These are phyloP conservation scores for Asobara japonica DNA, from an alignment of 1,140 invertebrate genomes.

Conservation along the genomic window DNA sequence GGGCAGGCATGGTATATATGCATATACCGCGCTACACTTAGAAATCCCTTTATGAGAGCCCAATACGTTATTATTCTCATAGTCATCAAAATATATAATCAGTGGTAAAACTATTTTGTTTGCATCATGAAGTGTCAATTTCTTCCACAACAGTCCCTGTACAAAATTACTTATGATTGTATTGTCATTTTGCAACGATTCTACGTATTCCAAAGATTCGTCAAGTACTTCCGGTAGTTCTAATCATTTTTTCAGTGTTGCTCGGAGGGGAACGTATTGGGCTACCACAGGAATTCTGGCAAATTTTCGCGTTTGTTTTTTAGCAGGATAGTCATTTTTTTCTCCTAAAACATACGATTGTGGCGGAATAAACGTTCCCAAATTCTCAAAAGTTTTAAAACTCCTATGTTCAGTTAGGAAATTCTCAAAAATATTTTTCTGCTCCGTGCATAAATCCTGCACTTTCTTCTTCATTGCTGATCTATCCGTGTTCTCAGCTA, in stretches of 20 bases:
- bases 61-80: constrained; percentile 25
- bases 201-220: constrained; percentile 34
- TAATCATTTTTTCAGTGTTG: constrained; percentile 38
- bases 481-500: neutral
- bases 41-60: constrained; percentile 43
- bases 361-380: constrained; percentile 31
- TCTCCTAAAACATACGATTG: constrained; percentile 32
- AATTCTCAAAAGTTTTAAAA: constrained; percentile 27
- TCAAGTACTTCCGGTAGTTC: constrained; percentile 34
- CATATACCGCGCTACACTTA: constrained; percentile 47
- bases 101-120: constrained; percentile 45
- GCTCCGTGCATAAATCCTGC: neutral
- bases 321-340: constrained; percentile 29
- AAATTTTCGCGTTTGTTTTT: constrained; percentile 18
- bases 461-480: neutral
- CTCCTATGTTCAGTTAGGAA: constrained; percentile 28
- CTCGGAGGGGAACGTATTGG: constrained; percentile 33
- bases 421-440: neutral
- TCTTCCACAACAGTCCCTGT: constrained; percentile 46
- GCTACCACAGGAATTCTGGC: constrained; percentile 32
- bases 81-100: constrained; percentile 41
- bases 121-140: constrained; percentile 19
- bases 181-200: constrained; percentile 32
- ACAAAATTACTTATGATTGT: constrained; percentile 45
- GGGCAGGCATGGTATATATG: constrained; percentile 45